phyloP scores from a whole-genome alignment of 2,888 invertebrate species.

The Heliconius ethilla region DNA sequence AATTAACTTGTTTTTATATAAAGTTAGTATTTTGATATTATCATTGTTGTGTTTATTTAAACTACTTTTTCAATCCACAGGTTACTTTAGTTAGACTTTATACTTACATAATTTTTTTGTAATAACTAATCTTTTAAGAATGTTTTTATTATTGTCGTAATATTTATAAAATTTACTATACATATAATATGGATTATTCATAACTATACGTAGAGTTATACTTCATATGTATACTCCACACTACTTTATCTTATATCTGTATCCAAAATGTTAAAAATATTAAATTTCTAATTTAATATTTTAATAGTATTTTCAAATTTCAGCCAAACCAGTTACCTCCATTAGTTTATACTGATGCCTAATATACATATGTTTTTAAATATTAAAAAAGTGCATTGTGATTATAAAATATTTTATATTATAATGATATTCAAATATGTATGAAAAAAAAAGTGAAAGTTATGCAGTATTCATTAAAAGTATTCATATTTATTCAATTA shows the following conservation, averaged over 20 bases:
- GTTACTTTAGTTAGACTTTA: not conserved
- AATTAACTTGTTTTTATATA: not conserved
- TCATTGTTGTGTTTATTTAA: not conserved
- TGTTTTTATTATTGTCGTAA: not conserved
- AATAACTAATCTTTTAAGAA: not conserved
- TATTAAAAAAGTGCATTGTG: too few species aligned
- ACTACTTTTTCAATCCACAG: not conserved
- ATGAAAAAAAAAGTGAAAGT: not conserved
- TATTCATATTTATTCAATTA: not conserved
- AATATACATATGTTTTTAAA: too few species aligned
- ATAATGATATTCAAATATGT: not conserved
- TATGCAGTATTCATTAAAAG: constrained; percentile 11
- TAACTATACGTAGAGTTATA: not conserved
- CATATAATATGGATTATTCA: not conserved
- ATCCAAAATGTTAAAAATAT: too few species aligned
- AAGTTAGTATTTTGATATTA: not conserved
- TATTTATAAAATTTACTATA: not conserved
- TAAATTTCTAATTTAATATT: too few species aligned
- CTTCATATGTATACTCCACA: not conserved
- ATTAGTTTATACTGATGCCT: too few species aligned
- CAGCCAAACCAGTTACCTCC: too few species aligned
- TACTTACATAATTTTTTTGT: not conserved
- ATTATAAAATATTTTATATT: not conserved
- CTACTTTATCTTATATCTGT: not conserved
- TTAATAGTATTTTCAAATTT: too few species aligned